A percentile compares a stretch with the other conserved stretches of the same genome.
phyloP scores from a whole-genome alignment of 2,888 invertebrate species.

The Amiota minor region DNA sequence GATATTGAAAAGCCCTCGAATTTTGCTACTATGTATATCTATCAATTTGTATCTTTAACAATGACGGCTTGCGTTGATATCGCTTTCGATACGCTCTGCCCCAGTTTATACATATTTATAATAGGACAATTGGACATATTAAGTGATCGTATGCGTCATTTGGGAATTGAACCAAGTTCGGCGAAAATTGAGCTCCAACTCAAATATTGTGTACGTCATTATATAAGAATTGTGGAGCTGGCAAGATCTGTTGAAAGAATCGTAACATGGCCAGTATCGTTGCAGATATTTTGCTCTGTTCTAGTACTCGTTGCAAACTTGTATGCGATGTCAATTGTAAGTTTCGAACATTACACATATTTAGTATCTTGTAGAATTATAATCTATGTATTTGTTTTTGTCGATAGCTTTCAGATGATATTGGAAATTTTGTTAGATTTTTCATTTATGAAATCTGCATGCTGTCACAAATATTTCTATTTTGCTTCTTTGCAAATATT shows the following conservation, averaged over 20 bases:
- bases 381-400: too few species aligned
- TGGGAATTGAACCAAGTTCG: slow-evolving; percentile 38
- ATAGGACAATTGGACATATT: slow-evolving; percentile 59
- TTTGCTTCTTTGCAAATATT: slow-evolving; percentile 62
- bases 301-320: slow-evolving; percentile 65
- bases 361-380: too few species aligned
- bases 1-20: slow-evolving; percentile 37
- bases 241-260: slow-evolving; percentile 52
- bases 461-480: slow-evolving; percentile 62
- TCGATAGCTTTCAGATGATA: too few species aligned
- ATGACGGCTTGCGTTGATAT: slow-evolving; percentile 59
- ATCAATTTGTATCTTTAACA: slow-evolving; percentile 48
- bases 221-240: slow-evolving; percentile 49
- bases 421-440: slow-evolving; percentile 48
- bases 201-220: slow-evolving; percentile 53
- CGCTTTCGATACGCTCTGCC: slow-evolving; percentile 56
- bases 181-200: slow-evolving; percentile 44
- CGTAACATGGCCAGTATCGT: slow-evolving; percentile 56
- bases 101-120: slow-evolving; percentile 51
- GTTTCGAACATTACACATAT: slow-evolving; percentile 43
- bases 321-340: slow-evolving; percentile 56
- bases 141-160: slow-evolving; percentile 50
- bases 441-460: slow-evolving; percentile 59
- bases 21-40: slow-evolving; percentile 50
- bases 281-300: slow-evolving; percentile 63